These are phyloP conservation scores for Drosophila bifasciata DNA, from an alignment of 1,140 invertebrate genomes.

Conservation along the genomic window DNA sequence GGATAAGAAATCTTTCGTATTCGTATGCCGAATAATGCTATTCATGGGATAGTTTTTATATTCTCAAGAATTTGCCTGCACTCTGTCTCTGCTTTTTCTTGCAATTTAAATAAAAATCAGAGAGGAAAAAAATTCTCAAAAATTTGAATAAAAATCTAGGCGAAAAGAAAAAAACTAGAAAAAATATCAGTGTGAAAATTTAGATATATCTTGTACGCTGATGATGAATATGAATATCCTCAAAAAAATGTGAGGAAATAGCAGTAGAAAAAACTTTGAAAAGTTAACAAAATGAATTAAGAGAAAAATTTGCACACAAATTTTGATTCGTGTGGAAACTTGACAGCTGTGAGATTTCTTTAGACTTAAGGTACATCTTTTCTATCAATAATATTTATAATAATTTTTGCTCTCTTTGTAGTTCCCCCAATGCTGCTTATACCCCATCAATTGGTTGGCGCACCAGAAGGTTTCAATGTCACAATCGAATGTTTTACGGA, in stretches of 20 bases:
- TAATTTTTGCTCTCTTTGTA: constrained; percentile 11
- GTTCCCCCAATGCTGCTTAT: constrained; percentile 83
- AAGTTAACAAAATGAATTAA: constrained; percentile 33
- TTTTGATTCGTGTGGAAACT: not conserved
- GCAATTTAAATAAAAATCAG: constrained; percentile 77
- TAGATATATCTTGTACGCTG: constrained; percentile 17
- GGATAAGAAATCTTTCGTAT: constrained; percentile 23
- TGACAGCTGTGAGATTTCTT: not conserved
- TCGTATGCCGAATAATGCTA: constrained; percentile 59
- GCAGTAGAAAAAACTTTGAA: not conserved
- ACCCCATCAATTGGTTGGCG: constrained; percentile 88
- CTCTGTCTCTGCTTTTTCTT: constrained; percentile 10
- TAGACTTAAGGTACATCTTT: no score
- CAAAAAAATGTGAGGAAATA: constrained; percentile 19
- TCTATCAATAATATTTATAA: not conserved
- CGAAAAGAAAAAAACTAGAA: constrained; percentile 35
- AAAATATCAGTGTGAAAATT: constrained; percentile 25
- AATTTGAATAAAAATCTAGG: constrained; percentile 51
- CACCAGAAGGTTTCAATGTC: constrained; percentile 91
- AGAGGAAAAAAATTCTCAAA: constrained; percentile 41
- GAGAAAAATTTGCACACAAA: constrained; percentile 26
- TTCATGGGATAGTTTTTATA: constrained; percentile 63
- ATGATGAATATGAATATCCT: constrained; percentile 1
- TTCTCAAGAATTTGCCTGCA: constrained; percentile 46
- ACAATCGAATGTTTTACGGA: constrained; percentile 95